Conservation (phyloP, 2,113 vertebrate genomes). For the Egretta garzetta region DNA sequence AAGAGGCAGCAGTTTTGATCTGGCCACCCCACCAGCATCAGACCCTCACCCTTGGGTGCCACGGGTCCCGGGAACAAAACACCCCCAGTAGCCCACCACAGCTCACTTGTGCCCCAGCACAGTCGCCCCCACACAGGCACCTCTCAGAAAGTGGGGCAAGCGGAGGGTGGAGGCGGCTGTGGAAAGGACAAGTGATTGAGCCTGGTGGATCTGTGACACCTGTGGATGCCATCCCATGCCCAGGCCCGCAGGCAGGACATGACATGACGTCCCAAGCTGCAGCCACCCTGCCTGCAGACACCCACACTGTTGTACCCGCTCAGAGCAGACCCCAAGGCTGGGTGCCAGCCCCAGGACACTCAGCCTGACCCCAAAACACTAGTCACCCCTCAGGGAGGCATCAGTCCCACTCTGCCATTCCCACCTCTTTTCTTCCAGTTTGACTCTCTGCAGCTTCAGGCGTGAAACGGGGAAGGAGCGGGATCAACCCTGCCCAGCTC, state of each 20-base stretch:
- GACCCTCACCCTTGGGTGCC: neutral
- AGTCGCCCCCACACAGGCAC: neutral
- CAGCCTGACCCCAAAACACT: neutral
- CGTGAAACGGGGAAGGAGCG: neutral
- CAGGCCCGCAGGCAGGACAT: neutral
- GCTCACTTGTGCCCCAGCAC: neutral
- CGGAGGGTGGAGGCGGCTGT: neutral
- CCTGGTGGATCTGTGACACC: neutral
- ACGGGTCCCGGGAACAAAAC: neutral
- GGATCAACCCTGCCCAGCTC: neutral
- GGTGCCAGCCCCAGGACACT: no score
- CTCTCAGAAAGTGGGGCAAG: slow-evolving; percentile 25
- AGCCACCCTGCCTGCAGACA: neutral
- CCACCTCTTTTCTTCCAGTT: neutral
- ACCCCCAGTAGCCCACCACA: no score
- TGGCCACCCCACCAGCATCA: fast-evolving
- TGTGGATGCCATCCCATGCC: neutral
- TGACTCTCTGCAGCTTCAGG: neutral
- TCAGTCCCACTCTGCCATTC: neutral
- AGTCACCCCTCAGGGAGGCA: neutral
- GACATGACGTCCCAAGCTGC: fast-evolving
- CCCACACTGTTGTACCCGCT: neutral
- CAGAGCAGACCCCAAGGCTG: neutral
- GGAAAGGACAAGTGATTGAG: slow-evolving; percentile 39
- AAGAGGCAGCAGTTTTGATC: slow-evolving; percentile 1